phyloP scores from a whole-genome alignment of 2,113 vertebrate genomes.

The Menidia beryllina region DNA sequence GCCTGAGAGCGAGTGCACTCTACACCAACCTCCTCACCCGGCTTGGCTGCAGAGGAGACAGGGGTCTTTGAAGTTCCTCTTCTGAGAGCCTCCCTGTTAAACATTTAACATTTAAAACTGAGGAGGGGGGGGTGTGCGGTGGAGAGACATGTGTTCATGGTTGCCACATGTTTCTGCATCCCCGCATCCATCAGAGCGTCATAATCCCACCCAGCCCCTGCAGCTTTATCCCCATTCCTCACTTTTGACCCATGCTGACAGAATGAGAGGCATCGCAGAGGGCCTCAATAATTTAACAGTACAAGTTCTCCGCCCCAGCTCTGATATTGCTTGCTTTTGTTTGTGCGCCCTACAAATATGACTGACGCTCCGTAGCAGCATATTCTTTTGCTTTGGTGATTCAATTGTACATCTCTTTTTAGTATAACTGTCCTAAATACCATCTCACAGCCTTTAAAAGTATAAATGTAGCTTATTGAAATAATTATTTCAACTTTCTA shows the following conservation, averaged over 20 bases:
- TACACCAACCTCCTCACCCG: not conserved
- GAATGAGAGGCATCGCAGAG: constrained; percentile 60
- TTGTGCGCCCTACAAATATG: constrained; percentile 22
- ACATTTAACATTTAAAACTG: constrained; percentile 71
- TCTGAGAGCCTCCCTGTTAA: constrained; percentile 66
- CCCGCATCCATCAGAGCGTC: constrained; percentile 32
- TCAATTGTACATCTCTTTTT: constrained; percentile 29
- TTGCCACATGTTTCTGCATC: constrained; percentile 44
- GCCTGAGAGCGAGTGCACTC: not conserved
- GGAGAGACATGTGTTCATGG: constrained; percentile 39
- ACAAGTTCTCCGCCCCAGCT: constrained; percentile 57
- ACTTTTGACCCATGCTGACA: constrained; percentile 63
- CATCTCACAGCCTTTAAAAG: constrained; percentile 7
- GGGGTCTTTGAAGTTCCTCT: constrained; percentile 66
- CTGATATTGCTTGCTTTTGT: constrained; percentile 58
- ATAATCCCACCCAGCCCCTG: constrained; percentile 41
- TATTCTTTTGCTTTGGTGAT: constrained; percentile 51
- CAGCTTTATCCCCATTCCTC: constrained; percentile 36
- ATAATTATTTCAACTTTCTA: too few relatives aligned
- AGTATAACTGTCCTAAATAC: constrained; percentile 4
- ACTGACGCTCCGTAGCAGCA: constrained; percentile 7
- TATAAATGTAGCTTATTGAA: too few relatives aligned
- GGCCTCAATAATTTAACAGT: constrained; percentile 75
- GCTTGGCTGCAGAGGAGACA: constrained; percentile 24
- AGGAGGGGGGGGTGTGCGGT: not conserved